Base-by-base conservation (phyloP, 2,888 invertebrate species). In the Pachydiplax longipennis region DNA sequence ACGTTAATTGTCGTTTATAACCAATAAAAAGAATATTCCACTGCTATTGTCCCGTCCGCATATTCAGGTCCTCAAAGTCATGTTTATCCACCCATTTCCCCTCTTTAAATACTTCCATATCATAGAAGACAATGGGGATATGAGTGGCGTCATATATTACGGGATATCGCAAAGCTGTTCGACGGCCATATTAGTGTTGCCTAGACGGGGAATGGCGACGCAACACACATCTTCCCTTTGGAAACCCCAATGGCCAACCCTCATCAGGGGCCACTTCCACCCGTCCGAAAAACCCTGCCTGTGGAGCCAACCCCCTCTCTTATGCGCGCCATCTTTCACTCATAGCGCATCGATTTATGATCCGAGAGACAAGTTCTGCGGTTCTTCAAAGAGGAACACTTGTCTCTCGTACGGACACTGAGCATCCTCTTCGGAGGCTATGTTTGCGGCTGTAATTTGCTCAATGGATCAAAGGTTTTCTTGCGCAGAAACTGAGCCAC, bases 331-430 rank as follows among this genome's bases (percentile, higher is more conserved):
- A 87, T 87, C 87, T 87, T 61, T 61, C 87, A 58, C 58, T 87
- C 87, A 87, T 87, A 61, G 87, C 87, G 87, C 87, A 61, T 87
- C 87, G 87, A 87, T 87, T 87, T 87, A 87, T 87, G 87, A 87
- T 87, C 83, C 83, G 31, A 58, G 44, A 58, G 83, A 83, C 58
- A 83, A 83, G 83, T 83, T 83, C 37, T 87, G 87, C 61, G 87
- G 87, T 87, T 87, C 58, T 87, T 87, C 61, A 58, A 61, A 58
- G 61, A 87, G 87, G 87, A 35, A 61, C 87, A 87, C 87, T 87
- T 87, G 87, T 87, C 37, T 83, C 37, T 83, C 83, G 18, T 35
- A 25, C 22, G 31, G 25, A 82, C 25, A 53, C 31, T 13, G 25
- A 13, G 25, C 83, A 83, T 44, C 31, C 87, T 18, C 25, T 82